Base-by-base conservation (phyloP, 2,888 invertebrate genomes). In the Axea sp. region DNA sequence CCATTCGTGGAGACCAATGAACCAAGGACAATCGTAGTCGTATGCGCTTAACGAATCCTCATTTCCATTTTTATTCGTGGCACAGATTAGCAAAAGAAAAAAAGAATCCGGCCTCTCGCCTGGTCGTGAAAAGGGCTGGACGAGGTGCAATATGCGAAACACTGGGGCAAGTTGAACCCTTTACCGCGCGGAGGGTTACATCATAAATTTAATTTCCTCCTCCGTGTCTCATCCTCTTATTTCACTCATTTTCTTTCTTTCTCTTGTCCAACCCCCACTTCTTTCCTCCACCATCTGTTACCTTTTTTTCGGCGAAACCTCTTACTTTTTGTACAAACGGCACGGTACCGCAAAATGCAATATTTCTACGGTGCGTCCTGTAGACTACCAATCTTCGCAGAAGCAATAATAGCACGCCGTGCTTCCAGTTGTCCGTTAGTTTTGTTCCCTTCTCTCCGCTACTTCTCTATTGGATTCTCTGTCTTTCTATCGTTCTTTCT, bases 381-480 rank as follows among this genome's bases (percentile, higher is more conserved):
- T 76, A 71, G 80, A 79, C 82, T 77, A 83, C 84, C 84, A 85
- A 85, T 85, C 85, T 84, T 84, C 82, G 77, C 82, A 75, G 80
- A 83, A 83, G 84, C 84, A 85, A 85, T 85, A 84, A 84, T 83
- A 83, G 81, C 81, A 73, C 80, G 78, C 80, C 82, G 81, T 80
- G 78, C 84, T 81, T 83, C 80, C 83, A 83, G 81, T 81, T 82
- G 82, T 84, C 82, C 82, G 79, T 79, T 81, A 78, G 76, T 73
- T 55, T 75, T 76, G 67, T 57, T 73, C 68, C 75, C 59, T 65
- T 62, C 71, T 33, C 41, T 11, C 47, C 33, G 73, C 49, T 53
- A 49, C 41, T 62, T 39, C 73, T 53, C 35, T 30, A n/a, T 33
- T 35, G 35, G 17, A 62, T 39, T 24, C 49, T 24, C 15, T 41